Conservation (phyloP, 2,888 invertebrate genomes). For the Lamellibrachia columna region DNA sequence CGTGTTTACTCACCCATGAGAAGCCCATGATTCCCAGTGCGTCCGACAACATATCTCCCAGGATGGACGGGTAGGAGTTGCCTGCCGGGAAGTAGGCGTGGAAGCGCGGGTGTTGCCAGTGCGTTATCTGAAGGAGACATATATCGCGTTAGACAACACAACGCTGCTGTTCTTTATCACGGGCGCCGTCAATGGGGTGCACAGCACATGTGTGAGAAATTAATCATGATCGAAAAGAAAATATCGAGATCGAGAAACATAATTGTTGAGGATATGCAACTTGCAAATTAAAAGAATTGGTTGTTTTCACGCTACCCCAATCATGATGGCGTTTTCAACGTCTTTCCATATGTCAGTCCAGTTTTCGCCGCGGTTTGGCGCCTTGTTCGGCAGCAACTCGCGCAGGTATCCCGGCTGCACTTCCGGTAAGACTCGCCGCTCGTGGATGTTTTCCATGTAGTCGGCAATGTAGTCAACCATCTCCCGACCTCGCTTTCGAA, state of each 20-base stretch:
- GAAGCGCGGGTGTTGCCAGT: slow-evolving; percentile 99
- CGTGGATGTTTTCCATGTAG: slow-evolving; percentile 58
- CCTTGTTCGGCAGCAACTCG: slow-evolving; percentile 53
- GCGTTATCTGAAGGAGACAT: slow-evolving; percentile 73
- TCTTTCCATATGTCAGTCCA: slow-evolving; percentile 62
- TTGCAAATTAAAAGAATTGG: too few species aligned
- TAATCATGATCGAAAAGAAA: not conserved
- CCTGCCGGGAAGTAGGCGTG: slow-evolving; percentile 99
- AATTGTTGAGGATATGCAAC: too few species aligned
- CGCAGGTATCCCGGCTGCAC: slow-evolving; percentile 62
- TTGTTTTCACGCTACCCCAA: slow-evolving; percentile 53
- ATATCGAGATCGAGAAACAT: too few species aligned
- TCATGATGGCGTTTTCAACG: slow-evolving; percentile 61
- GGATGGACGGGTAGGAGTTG: slow-evolving; percentile 94
- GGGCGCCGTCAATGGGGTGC: too few species aligned
- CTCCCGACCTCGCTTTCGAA: slow-evolving; percentile 61
- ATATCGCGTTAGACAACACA: not conserved
- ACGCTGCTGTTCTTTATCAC: not conserved
- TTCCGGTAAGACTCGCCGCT: slow-evolving; percentile 55
- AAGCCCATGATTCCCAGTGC: slow-evolving; percentile 98
- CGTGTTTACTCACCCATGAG: slow-evolving; percentile 82
- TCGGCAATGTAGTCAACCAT: slow-evolving; percentile 64
- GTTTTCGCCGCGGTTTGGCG: slow-evolving; percentile 58
- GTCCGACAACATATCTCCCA: slow-evolving; percentile 96
- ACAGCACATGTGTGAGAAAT: not conserved